A percentile compares a stretch with the other conserved stretches of the same genome.
Evolutionary conservation across 2,797 vertebrate genomes (phyloP).

Genomic region (Crenichthys baileyi): DNA sequence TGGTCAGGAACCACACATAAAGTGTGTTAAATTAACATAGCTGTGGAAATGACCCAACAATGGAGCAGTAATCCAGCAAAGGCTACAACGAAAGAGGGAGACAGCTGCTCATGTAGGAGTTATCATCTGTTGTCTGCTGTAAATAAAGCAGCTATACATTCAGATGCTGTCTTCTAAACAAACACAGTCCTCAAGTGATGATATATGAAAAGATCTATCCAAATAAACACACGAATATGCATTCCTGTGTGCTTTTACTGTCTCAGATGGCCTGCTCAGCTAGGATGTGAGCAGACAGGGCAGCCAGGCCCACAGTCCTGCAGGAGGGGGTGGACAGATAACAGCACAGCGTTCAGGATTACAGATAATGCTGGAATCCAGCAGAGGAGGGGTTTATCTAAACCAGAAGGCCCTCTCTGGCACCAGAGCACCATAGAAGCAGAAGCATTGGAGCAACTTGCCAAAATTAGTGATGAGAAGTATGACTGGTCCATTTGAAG

Average conservation of each 20-base stretch:
- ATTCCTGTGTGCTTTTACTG: constrained; percentile 62
- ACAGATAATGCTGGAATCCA: constrained; percentile 79
- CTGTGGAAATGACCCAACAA: constrained; percentile 76
- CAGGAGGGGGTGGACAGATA: constrained; percentile 46
- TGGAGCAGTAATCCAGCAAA: constrained; percentile 80
- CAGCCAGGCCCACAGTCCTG: constrained; percentile 34
- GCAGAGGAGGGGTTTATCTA: constrained; percentile 72
- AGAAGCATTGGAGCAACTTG: constrained; percentile 65
- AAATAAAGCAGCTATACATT: constrained; percentile 64
- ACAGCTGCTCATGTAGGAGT: constrained; percentile 82
- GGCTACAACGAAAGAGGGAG: constrained; percentile 78
- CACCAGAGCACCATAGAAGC: constrained; percentile 62
- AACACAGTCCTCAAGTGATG: constrained; percentile 45
- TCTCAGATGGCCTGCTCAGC: constrained; percentile 33
- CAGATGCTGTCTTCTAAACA: constrained; percentile 11
- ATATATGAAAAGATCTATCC: constrained; percentile 43
- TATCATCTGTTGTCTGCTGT: constrained; percentile 67
- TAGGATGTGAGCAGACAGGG: constrained; percentile 43
- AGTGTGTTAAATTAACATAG: constrained; percentile 80
- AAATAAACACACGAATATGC: constrained; percentile 50
- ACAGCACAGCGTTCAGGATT: constrained; percentile 51
- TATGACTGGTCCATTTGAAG: constrained; percentile 75
- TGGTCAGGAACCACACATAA: constrained; percentile 68
- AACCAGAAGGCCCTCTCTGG: constrained; percentile 74
- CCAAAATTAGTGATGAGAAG: constrained; percentile 81